phyloP scores from a whole-genome alignment of 2,113 vertebrate genomes.

The Dasypus novemcinctus region DNA sequence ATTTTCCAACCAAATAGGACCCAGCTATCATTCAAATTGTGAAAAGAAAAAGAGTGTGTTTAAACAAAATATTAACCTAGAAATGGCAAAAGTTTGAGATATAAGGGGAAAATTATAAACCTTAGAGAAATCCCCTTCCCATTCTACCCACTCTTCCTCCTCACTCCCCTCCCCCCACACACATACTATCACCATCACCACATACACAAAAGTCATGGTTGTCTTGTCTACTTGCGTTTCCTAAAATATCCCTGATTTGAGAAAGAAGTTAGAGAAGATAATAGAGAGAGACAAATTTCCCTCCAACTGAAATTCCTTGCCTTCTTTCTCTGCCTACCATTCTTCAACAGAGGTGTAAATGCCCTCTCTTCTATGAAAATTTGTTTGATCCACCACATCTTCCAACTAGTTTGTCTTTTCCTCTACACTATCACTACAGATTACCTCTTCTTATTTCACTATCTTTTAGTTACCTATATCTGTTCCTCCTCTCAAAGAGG shows the following conservation, averaged over 20 bases:
- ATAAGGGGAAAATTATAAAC: neutral
- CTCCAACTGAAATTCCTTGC: neutral
- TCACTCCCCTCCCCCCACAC: neutral
- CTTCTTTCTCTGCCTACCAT: neutral
- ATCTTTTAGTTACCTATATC: neutral
- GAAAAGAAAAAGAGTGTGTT: neutral
- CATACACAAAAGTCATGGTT: neutral
- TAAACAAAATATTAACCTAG: neutral
- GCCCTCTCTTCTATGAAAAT: neutral
- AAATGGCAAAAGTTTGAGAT: neutral
- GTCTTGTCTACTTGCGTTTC: neutral
- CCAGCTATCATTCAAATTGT: neutral
- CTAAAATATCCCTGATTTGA: conserved; percentile 4
- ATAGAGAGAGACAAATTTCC: neutral
- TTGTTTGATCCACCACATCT: neutral
- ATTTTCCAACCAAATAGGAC: neutral
- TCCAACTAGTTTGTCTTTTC: no score
- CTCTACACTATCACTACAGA: neutral
- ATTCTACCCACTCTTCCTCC: neutral
- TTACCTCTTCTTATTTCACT: neutral
- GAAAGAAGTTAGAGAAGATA: neutral
- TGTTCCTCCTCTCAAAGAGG: neutral
- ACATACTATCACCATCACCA: neutral
- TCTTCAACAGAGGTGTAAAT: neutral
- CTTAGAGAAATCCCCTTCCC: neutral